These are phyloP conservation scores for Podarcis muralis DNA, from an alignment of 2,113 vertebrate genomes.

Conservation along the genomic window DNA sequence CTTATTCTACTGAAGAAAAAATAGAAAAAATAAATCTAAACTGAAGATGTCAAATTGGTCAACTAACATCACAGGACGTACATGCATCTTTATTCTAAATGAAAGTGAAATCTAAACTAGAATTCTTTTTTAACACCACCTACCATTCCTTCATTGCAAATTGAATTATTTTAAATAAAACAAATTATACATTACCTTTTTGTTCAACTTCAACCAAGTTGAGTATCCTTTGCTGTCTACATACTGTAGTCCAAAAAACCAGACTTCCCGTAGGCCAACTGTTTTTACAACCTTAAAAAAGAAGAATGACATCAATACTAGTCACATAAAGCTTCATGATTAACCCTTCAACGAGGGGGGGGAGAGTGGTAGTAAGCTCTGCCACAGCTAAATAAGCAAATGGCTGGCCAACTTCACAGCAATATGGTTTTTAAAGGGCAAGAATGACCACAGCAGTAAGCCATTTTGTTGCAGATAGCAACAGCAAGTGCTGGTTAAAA, in stretches of 20 bases:
- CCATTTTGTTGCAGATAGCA: not conserved
- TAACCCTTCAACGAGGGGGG: not conserved
- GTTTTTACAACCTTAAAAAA: constrained; percentile 93
- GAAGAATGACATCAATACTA: constrained; percentile 43
- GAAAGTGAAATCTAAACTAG: not conserved
- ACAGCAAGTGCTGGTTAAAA: not conserved
- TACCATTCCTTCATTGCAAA: not conserved
- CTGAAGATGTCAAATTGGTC: not conserved
- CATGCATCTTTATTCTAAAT: too few species aligned
- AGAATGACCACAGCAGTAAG: not conserved
- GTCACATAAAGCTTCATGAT: not conserved
- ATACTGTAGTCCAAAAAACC: constrained; percentile 98
- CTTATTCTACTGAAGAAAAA: not conserved
- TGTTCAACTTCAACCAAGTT: constrained; percentile 98
- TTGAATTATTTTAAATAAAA: not conserved
- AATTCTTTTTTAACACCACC: not conserved
- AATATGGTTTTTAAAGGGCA: accelerated
- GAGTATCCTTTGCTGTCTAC: constrained; percentile 96
- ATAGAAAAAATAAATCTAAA: not conserved
- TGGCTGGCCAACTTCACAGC: not conserved
- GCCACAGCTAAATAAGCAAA: not conserved
- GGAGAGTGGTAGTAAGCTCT: not conserved
- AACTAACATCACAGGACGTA: not conserved
- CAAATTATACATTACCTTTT: constrained; percentile 83
- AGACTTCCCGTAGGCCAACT: constrained; percentile 94